Base-by-base conservation (phyloP, 1,140 invertebrate genomes). In the Drosophila lowei region DNA sequence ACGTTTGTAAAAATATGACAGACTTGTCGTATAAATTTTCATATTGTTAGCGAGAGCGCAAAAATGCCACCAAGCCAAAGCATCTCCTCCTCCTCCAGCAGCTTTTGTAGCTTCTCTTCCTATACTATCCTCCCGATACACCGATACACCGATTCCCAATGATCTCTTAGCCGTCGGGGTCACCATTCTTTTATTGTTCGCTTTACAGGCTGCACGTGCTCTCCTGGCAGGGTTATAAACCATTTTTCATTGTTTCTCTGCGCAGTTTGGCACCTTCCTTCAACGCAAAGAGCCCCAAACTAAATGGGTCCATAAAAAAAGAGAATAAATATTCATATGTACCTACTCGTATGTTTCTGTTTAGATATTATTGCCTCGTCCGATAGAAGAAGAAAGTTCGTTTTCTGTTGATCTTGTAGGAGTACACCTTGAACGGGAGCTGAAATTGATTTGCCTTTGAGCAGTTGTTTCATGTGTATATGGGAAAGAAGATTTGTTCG, bases 1-100 rank as follows among this genome's bases (percentile, higher is more conserved):
- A 83, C 83, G 83, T 86, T 88, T 83, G 83, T 86, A 86, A 86
- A 86, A 86, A 86, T 88, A 86, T 86, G 83, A 86, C 83, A 86
- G 74, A 88, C 83, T 78, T 86, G 83, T 86, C 83, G 80, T 86
- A 86, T 86, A 86, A 86, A 86, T 86, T 88, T 86, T 83, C 83
- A 86, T 88, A 86, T 86, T 86, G 83, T 86, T 86, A 86, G 81
- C 81, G 64, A 34, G 50, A n/a, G 44, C 44, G 66, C 49, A 70
- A 66, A 68, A 70, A 70, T 70, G 66, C 66, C 64, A 81, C 81
- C 67, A 71, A 81, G 81, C 67, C 66, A 74, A 79, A 76, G 63
- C 66, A 70, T 70, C 50, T 70, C 66, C 64, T 68, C 44, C 50
- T 70, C 66, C 64, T 68, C 34, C 50, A 49, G 66, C 52, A 28